Base-by-base conservation (phyloP, 2,113 vertebrate species). In the Motacilla alba region DNA sequence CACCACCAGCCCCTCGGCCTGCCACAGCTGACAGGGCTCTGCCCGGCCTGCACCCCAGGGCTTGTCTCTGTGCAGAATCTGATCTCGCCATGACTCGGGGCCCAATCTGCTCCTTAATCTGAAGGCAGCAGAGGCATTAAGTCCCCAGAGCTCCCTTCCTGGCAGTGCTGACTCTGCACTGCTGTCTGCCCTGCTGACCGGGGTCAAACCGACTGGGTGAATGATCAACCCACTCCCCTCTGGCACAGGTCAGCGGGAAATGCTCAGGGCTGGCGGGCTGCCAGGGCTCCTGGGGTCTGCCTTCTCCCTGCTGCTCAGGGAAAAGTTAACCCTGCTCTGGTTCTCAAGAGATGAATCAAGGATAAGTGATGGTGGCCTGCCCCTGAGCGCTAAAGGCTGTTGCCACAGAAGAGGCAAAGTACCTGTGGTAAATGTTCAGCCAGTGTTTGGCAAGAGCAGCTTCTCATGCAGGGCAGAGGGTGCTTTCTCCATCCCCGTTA, bases 81-180 rank as follows among this genome's bases (percentile, higher is more conserved):
- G 5, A n/a, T 52, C 26, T 53, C 12, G 4, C 13, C 5, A 0
- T 5, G 26, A 56, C 37, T 43, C 0, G 0, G 27, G 47, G 39
- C 39, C 67, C 56, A 35, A 26, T 49, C 15, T 26, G 49, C n/a
- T 33, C 33, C 37, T 82, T 62, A 33, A 68, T 44, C 33, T 55
- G 46, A 62, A 85, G 62, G 70, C 49, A 84, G 8, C 6, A 23
- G 17, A 68, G 4, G 21, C 17, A 26, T 60, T 53, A 66, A 87
- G 5, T 10, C 18, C 24, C 22, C 20, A 27, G 8, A 58, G 16
- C 27, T 44, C 52, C 35, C 20, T 23, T 53, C 26, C n/a, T 33
- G 46, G 30, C 20, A 24, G 5, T 56, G 55, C 68, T 86, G 87
- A 79, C 28, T 92, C 43, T n/a, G 44, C 35, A 15, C 3, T 49